Base-by-base conservation (phyloP, 2,888 invertebrate species). In the Neoitamus cyanurus region DNA sequence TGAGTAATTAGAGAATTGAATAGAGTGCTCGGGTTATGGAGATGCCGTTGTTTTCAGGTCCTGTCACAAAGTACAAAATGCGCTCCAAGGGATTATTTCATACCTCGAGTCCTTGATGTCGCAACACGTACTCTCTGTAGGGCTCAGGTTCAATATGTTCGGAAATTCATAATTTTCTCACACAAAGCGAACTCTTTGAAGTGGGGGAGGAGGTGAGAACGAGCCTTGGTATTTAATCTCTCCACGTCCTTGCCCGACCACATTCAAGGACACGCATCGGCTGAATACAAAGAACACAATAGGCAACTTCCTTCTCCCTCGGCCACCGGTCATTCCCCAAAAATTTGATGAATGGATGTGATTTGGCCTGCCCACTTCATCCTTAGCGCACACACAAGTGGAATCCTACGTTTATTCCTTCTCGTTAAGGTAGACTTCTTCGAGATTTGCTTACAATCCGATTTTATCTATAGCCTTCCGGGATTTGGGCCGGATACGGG, bases 371-470 rank as follows among this genome's bases (percentile, higher is more conserved):
- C 30, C 77, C 30, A 46, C 46, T 77, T 77, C 25, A 11, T 77
- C 37, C 77, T n/a, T 0, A 30, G 37, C 34, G 34, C 28, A 70
- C 70, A 70, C 70, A 30, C 70, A 77, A 25, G 46, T 25, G 77
- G 28, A 77, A 30, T 13, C 42, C 42, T 42, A 13, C 58, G 28
- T 78, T 46, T 78, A 78, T 78, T 78, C 48, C 58, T 30, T 20
- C 78, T 78, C 58, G 78, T 46, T 78, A 58, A 48, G 78, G 25
- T n/a, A 78, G 58, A 48, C 30, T 78, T 30, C 48, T 58, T 25
- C n/a, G 31, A 46, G 78, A 78, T 78, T 78, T 78, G 78, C 78
- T 78, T 78, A 77, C 77, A 77, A 42, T 77, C 77, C 77, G 78
- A 78, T 78, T 46, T 78, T 78, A 78, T 78, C 78, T 78, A 25